These are phyloP conservation scores for Drosophila jambulina DNA, from an alignment of 1,140 invertebrate species.

Conservation along the genomic window DNA sequence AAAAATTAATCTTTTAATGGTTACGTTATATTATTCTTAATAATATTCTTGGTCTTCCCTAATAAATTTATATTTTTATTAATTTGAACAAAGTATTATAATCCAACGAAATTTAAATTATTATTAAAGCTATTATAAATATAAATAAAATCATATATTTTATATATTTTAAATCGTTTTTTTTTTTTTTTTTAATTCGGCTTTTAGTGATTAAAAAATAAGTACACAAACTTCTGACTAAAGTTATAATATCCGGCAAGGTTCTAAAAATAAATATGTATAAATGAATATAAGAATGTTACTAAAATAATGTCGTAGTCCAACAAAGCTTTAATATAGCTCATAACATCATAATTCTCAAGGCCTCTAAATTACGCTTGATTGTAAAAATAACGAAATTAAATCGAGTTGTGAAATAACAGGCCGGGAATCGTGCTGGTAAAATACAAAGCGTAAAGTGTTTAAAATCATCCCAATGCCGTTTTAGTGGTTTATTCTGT, in stretches of 20 bases:
- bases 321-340: background rate
- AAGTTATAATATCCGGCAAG: too few relatives aligned
- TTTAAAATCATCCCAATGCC: background rate
- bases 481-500: background rate
- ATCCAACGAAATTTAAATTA: background rate
- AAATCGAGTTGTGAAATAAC: constrained; percentile 10
- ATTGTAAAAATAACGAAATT: background rate
- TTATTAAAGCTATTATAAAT: background rate
- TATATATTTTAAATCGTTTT: too few relatives aligned
- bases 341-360: background rate
- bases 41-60: background rate
- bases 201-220: too few relatives aligned
- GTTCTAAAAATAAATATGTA: too few relatives aligned
- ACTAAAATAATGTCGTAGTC: too few relatives aligned
- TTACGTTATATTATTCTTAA: too few relatives aligned
- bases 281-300: too few relatives aligned
- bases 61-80: background rate
- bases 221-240: too few relatives aligned
- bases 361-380: background rate
- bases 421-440: background rate
- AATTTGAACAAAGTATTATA: background rate
- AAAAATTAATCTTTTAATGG: too few relatives aligned
- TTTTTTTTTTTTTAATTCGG: too few relatives aligned
- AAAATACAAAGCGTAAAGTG: background rate
- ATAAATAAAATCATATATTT: too few relatives aligned